Percentiles rank a stretch among this genome's conserved stretches.
Conservation (phyloP, 2,113 vertebrate genomes). For the Dolichallabes microphthalmus region DNA sequence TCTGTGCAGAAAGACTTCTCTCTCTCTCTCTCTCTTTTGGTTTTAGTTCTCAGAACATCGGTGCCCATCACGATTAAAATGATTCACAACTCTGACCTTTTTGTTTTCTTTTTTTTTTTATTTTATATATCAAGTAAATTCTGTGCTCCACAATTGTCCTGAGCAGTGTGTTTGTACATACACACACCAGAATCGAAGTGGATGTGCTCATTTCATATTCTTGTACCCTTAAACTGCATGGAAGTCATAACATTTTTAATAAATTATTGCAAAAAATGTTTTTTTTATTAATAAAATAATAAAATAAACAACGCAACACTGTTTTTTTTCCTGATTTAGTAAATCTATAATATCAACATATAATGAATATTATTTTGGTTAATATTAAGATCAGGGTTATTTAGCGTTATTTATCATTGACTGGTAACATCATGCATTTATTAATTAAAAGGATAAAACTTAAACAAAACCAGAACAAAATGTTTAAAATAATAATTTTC, state of each 20-base stretch:
- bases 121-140: conserved; percentile 77
- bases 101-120: conserved; percentile 81
- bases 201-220: conserved; percentile 82
- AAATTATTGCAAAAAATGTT: conserved; percentile 83
- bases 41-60: conserved; percentile 73
- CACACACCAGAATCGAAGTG: conserved; percentile 72
- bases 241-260: conserved; percentile 82
- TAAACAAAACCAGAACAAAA: too few species aligned
- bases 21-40: conserved; percentile 49
- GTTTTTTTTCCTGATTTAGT: neutral
- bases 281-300: conserved; percentile 89
- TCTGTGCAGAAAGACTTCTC: conserved; percentile 57
- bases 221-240: conserved; percentile 87
- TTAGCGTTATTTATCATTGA: too few species aligned
- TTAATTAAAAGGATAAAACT: too few species aligned
- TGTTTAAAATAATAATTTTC: too few species aligned
- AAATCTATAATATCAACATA: too few species aligned
- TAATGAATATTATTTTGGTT: too few species aligned
- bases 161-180: conserved; percentile 73
- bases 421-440: too few species aligned
- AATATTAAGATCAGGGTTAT: too few species aligned
- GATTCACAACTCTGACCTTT: conserved; percentile 69
- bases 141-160: conserved; percentile 79
- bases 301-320: conserved; percentile 49
- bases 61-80: conserved; percentile 65